Percentiles rank a stretch among this genome's conserved stretches.
These are phyloP conservation scores for Cephalopterus ornatus DNA, from an alignment of 2,113 vertebrate genomes.

Conservation along the genomic window DNA sequence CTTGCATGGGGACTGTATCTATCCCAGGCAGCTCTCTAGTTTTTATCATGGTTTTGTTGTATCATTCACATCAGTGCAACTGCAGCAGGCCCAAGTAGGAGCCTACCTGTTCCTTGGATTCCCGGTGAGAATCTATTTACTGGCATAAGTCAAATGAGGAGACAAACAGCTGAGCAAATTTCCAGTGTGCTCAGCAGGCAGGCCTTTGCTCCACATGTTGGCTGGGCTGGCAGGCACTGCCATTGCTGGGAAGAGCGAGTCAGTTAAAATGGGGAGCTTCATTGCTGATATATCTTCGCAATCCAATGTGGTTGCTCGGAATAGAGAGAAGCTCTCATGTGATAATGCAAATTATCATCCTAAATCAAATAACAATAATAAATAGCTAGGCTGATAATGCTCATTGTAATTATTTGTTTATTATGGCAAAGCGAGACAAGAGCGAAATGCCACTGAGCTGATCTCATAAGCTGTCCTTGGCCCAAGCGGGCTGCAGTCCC, in stretches of 20 bases:
- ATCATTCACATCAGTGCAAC: neutral
- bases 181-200: neutral
- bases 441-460: neutral
- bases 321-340: neutral
- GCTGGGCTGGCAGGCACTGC: neutral
- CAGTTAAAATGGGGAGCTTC: neutral
- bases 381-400: neutral
- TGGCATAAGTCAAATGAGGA: neutral
- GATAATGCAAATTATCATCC: neutral
- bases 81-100: neutral
- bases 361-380: constrained; percentile 11
- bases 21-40: neutral
- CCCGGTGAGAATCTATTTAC: neutral
- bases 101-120: neutral
- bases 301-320: neutral
- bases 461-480: neutral
- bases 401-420: neutral
- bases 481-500: neutral
- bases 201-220: neutral
- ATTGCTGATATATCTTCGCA: neutral
- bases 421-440: neutral
- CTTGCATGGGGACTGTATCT: neutral
- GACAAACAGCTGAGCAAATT: neutral
- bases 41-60: neutral
- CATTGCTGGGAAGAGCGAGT: neutral